These are phyloP conservation scores for Drosophila cognata DNA, from an alignment of 2,888 invertebrate species.

Conservation along the genomic window DNA sequence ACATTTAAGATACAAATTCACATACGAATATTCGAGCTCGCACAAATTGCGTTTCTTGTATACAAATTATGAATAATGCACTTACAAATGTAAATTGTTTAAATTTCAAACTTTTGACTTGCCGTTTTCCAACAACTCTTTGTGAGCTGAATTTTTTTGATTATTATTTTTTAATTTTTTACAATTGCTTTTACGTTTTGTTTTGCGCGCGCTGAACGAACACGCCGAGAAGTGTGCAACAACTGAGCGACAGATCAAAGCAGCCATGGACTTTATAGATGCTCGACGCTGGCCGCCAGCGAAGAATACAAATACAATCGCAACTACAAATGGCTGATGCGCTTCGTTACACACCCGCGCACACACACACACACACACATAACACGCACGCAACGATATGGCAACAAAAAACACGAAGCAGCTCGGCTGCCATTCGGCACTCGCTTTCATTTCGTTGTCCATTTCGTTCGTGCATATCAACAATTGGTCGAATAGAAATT, in stretches of 20 bases:
- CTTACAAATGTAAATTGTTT: constrained; percentile 28
- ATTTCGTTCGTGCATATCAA: constrained; percentile 74
- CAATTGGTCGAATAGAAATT: constrained; percentile 74
- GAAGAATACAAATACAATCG: constrained; percentile 38
- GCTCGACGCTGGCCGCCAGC: constrained; percentile 34
- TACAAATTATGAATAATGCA: constrained; percentile 19
- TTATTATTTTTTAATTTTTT: neutral
- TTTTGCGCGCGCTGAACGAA: constrained; percentile 49
- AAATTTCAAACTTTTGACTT: constrained; percentile 4
- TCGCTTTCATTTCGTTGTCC: constrained; percentile 19
- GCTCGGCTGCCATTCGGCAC: constrained; percentile 45
- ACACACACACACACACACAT: constrained; percentile 5
- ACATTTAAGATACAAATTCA: neutral
- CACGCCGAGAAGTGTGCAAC: constrained; percentile 82
- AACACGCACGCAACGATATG: constrained; percentile 34
- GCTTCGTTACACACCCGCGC: constrained; percentile 27
- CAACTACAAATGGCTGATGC: constrained; percentile 28
- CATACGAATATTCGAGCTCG: neutral
- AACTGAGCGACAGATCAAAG: constrained; percentile 82
- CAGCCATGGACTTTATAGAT: constrained; percentile 76
- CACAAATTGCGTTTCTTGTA: neutral
- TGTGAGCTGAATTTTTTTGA: neutral
- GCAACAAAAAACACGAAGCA: constrained; percentile 53
- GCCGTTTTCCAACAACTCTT: neutral
- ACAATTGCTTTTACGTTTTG: constrained; percentile 3